These are phyloP conservation scores for Diabrotica undecimpunctata DNA, from an alignment of 1,140 invertebrate species.

Conservation along the genomic window DNA sequence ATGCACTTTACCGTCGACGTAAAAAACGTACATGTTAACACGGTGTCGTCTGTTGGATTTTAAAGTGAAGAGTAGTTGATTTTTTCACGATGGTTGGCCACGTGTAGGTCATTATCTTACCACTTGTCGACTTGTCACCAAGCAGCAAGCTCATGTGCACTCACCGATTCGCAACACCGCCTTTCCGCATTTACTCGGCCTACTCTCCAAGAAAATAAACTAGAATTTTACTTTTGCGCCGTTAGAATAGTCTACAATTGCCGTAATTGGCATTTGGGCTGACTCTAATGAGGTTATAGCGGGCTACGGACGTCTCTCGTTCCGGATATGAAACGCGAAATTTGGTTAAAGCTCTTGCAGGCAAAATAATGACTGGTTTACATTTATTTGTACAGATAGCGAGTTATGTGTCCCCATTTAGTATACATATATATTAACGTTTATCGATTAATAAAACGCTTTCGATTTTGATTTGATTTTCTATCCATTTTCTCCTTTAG, in stretches of 20 bases:
- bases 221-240: slow-evolving; percentile 8
- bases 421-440: too few species aligned
- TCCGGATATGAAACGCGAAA: too few species aligned
- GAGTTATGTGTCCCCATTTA: too few species aligned
- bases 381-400: too few species aligned
- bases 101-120: slow-evolving; percentile 21
- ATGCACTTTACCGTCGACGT: not conserved
- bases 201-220: slow-evolving; percentile 17
- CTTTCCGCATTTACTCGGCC: slow-evolving; percentile 3
- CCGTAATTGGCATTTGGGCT: not conserved
- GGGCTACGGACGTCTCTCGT: too few species aligned
- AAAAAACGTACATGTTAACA: not conserved
- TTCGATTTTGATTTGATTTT: too few species aligned
- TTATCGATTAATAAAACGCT: too few species aligned
- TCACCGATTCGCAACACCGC: slow-evolving; percentile 19
- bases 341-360: too few species aligned
- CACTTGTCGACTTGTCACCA: slow-evolving; percentile 22
- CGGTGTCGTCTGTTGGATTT: not conserved
- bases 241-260: not conserved
- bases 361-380: too few species aligned
- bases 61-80: slow-evolving; percentile 5
- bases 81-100: slow-evolving; percentile 17
- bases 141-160: slow-evolving; percentile 8
- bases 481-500: too few species aligned
- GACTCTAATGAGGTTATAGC: not conserved